Evolutionary conservation across 2,797 vertebrate species (phyloP).

Genomic region (Notolepis coatsorum): DNA sequence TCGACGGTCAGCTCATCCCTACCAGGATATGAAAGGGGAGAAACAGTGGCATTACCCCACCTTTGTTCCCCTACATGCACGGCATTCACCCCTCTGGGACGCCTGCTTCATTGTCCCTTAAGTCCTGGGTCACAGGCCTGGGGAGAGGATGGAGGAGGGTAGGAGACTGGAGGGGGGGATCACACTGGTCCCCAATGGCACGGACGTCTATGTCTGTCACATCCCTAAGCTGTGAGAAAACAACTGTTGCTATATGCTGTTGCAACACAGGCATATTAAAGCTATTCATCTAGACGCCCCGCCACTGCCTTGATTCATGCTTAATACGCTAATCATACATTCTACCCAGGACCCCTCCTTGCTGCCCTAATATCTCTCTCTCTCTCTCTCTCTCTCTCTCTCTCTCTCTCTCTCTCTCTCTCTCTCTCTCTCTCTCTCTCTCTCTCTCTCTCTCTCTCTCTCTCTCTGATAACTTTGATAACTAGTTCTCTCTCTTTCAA

Average conservation of each 20-base stretch:
- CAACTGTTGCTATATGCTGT: slow-evolving; percentile 79
- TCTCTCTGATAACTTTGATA: slow-evolving; percentile 44
- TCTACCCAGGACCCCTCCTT: slow-evolving; percentile 55
- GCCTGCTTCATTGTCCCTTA: slow-evolving; percentile 68
- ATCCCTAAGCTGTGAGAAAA: slow-evolving; percentile 59
- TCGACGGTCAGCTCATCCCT: slow-evolving; percentile 71
- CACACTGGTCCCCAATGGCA: slow-evolving; percentile 67
- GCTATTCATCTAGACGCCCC: slow-evolving; percentile 73
- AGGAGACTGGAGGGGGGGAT: slow-evolving; percentile 54
- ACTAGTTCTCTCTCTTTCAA: slow-evolving; percentile 21
- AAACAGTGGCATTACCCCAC: slow-evolving; percentile 72
- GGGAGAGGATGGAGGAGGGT: slow-evolving; percentile 49
- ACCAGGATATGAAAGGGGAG: slow-evolving; percentile 67
- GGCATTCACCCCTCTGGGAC: slow-evolving; percentile 59
- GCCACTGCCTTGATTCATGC: slow-evolving; percentile 70
- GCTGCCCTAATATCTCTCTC: slow-evolving; percentile 55
- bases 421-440: slow-evolving; percentile 24
- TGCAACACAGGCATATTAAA: slow-evolving; percentile 76
- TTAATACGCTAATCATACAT: slow-evolving; percentile 77
- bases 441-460: slow-evolving; percentile 40
- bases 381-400: not conserved
- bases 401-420: not conserved
- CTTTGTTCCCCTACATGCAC: slow-evolving; percentile 72
- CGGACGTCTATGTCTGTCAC: slow-evolving; percentile 58
- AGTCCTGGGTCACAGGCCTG: slow-evolving; percentile 70